phyloP scores from a whole-genome alignment of 1,140 invertebrate species.

The Bradysia coprophila region DNA sequence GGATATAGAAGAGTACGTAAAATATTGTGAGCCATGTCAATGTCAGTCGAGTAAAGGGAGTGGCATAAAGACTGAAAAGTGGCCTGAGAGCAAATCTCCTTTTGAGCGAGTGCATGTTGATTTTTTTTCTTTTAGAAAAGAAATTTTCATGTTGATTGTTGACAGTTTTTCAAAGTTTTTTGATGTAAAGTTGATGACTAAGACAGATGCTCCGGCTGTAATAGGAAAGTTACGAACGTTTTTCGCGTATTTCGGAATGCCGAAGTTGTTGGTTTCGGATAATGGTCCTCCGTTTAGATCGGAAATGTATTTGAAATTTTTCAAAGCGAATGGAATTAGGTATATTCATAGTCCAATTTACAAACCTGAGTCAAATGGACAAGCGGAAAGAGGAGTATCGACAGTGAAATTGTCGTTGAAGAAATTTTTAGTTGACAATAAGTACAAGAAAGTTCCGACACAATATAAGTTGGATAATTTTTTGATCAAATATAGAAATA shows the following conservation, averaged over 20 bases:
- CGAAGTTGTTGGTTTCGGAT: conserved; percentile 1
- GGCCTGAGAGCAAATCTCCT: background rate
- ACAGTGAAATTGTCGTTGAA: conserved; percentile 2
- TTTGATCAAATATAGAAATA: conserved; percentile 4
- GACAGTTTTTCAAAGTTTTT: conserved; percentile 6
- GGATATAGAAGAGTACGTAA: conserved; percentile 2
- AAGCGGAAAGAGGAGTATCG: conserved; percentile 4
- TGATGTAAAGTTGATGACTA: conserved; percentile 4
- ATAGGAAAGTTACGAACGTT: background rate
- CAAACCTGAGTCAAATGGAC: conserved; percentile 3
- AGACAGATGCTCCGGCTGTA: background rate
- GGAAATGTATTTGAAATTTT: conserved; percentile 3
- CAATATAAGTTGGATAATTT: conserved; percentile 5
- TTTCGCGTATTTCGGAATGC: conserved; percentile 3
- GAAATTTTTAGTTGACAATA: conserved; percentile 4
- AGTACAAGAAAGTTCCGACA: background rate
- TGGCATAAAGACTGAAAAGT: background rate
- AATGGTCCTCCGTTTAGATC: conserved; percentile 5
- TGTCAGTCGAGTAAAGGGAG: background rate
- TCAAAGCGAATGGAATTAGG: conserved; percentile 1
- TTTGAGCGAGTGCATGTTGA: conserved; percentile 5
- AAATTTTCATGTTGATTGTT: conserved; percentile 3
- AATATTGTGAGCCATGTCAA: conserved; percentile 5
- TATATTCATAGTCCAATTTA: background rate
- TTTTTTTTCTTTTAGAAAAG: conserved; percentile 4